Evolutionary conservation across 1,140 invertebrate genomes (phyloP).

Genomic region (Drosophila kohkoa): DNA sequence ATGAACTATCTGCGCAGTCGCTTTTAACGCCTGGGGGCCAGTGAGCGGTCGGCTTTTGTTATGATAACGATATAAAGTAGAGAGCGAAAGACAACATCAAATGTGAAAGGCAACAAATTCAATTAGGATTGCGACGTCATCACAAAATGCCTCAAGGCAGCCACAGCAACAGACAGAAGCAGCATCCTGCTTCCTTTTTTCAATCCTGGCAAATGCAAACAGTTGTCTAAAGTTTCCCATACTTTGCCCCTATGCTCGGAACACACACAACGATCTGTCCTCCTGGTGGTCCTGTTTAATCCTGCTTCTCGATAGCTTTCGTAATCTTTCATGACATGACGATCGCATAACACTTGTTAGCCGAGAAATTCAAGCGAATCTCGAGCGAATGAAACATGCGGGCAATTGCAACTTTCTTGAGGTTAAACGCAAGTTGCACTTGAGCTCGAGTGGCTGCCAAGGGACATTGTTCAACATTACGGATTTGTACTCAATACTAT

Average conservation of each 20-base stretch:
- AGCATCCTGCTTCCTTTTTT: conserved; percentile 45
- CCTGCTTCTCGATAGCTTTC: conserved; percentile 46
- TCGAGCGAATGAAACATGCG: conserved; percentile 56
- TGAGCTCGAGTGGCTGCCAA: conserved; percentile 36
- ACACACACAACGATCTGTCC: conserved; percentile 67
- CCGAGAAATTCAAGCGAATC: conserved; percentile 58
- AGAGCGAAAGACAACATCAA: conserved; percentile 62
- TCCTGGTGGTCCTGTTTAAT: conserved; percentile 61
- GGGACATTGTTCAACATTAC: conserved; percentile 48
- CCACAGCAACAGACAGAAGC: conserved; percentile 19
- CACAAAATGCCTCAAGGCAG: conserved; percentile 45
- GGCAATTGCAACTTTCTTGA: conserved; percentile 84
- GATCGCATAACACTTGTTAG: conserved; percentile 81
- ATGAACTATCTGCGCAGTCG: conserved; percentile 64
- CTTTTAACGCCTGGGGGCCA: conserved; percentile 52
- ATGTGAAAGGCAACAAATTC: conserved; percentile 77
- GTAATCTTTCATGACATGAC: conserved; percentile 34
- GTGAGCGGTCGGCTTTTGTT: conserved; percentile 65
- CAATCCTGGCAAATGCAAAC: conserved; percentile 20
- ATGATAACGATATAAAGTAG: conserved; percentile 55
- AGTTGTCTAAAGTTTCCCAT: conserved; percentile 55
- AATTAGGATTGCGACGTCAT: conserved; percentile 67
- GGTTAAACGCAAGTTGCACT: conserved; percentile 83
- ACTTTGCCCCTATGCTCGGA: conserved; percentile 57
- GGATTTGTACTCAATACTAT: conserved; percentile 74